Evolutionary conservation across 2,888 invertebrate genomes (phyloP).

Genomic region (Calameuta idolon): DNA sequence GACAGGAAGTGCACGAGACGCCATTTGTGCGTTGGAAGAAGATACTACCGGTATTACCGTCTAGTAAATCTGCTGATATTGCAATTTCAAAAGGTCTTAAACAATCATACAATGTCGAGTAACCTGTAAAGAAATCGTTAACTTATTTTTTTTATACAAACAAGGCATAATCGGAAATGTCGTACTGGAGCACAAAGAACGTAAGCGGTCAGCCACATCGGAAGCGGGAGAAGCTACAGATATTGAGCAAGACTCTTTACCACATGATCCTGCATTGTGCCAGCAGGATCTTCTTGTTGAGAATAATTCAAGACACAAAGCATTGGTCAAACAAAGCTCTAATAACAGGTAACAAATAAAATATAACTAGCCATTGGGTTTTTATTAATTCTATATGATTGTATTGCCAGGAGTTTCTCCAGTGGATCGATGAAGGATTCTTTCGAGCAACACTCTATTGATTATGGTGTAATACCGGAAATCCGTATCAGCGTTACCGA

Average conservation of each 20-base stretch:
- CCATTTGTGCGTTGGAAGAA: constrained; percentile 79
- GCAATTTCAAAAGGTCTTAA: neutral
- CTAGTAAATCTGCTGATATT: constrained; percentile 63
- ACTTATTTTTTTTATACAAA: neutral
- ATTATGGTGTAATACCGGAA: constrained; percentile 37
- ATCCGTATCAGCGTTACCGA: constrained; percentile 42
- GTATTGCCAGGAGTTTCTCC: constrained; percentile 11
- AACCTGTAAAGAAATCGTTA: neutral
- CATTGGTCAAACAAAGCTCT: neutral
- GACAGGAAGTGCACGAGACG: constrained; percentile 72
- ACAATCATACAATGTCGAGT: neutral
- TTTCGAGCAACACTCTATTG: constrained; percentile 37
- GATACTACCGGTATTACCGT: constrained; percentile 73
- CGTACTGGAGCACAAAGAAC: constrained; percentile 30
- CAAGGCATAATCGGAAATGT: constrained; percentile 15
- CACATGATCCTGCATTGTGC: constrained; percentile 35
- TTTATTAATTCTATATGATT: neutral
- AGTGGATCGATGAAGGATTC: constrained; percentile 29
- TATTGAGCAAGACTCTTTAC: constrained; percentile 46
- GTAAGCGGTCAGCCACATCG: constrained; percentile 48
- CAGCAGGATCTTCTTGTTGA: constrained; percentile 1
- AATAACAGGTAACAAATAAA: constrained; percentile 14
- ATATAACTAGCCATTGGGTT: constrained; percentile 1
- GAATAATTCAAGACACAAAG: constrained; percentile 13
- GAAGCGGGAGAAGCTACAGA: constrained; percentile 52